These are phyloP conservation scores for Spialia ferax DNA, from an alignment of 2,888 invertebrate genomes.

Conservation along the genomic window DNA sequence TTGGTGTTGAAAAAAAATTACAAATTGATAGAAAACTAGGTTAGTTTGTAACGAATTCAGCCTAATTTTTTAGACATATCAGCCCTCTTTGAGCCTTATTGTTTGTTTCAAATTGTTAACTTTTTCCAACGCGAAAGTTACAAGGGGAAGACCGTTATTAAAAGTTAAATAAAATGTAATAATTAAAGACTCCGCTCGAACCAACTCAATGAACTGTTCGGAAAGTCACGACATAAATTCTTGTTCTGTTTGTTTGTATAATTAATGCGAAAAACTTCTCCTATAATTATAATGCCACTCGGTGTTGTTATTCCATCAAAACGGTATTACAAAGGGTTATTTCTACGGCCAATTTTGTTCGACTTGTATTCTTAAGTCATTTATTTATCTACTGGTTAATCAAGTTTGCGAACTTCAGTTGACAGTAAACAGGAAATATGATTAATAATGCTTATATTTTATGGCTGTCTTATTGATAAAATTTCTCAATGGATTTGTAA, in stretches of 20 bases:
- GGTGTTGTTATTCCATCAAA: conserved; percentile 64
- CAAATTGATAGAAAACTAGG: no score
- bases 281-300: conserved; percentile 75
- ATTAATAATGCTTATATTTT: background rate
- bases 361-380: conserved; percentile 45
- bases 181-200: conserved; percentile 29
- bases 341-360: conserved; percentile 42
- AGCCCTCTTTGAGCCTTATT: background rate
- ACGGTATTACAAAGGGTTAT: conserved; percentile 62
- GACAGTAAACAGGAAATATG: conserved; percentile 13
- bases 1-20: no score
- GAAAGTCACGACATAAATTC: conserved; percentile 70
- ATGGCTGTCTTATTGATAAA: background rate
- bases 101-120: background rate
- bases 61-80: no score
- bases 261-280: conserved; percentile 76
- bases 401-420: conserved; percentile 27
- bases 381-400: conserved; percentile 41
- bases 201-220: conserved; percentile 45
- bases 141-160: conserved; percentile 21
- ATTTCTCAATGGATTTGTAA: no score
- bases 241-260: conserved; percentile 80
- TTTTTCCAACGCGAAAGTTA: background rate
- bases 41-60: no score
- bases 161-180: conserved; percentile 37